Base-by-base conservation (phyloP, 2,888 invertebrate species). In the Rutpela maculata region DNA sequence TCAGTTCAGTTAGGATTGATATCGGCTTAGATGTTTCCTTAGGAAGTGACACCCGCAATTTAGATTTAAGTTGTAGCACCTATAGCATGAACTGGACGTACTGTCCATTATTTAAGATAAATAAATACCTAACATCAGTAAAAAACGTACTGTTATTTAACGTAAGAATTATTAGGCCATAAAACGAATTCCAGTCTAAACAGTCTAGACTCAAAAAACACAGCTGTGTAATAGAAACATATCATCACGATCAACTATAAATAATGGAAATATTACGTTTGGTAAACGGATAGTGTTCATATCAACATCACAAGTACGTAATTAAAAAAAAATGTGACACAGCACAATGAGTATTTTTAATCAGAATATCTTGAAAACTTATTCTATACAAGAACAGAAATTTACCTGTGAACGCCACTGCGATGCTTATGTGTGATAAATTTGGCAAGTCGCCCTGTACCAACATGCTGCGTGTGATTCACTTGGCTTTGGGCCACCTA, bases 401-500 rank as follows among this genome's bases (percentile, higher is more conserved):
- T 50, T 50, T 50, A 63, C 74, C 74, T 77, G 79, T 59, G 78
- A 67, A 78, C 76, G 72, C 69, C 77, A 71, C 75, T 77, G 79
- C 12, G 35, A 55, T 59, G 83, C 82, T 74, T 55, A 79, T 83
- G 81, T 80, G 81, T 83, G 84, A 78, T 82, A 83, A 81, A 83
- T 83, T 84, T 87, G 86, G 86, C 87, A 84, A 77, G 82, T 67
- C 78, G 85, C 83, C 82, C 80, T 84, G 85, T 83, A 84, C 78
- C 82, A 78, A 68, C 83, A 84, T 85, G 77, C 83, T 81, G 72
- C 18, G 31, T 80, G 84, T 88, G 87, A 88, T 85, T 88, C 87
- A 87, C 81, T 85, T 84, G 86, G 86, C 85, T 79, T 76, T 65
- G 74, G 82, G 85, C 86, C 87, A 88, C 85, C 81, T 82, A 79